These are phyloP conservation scores for Crioceris asparagi DNA, from an alignment of 2,888 invertebrate species.

Conservation along the genomic window DNA sequence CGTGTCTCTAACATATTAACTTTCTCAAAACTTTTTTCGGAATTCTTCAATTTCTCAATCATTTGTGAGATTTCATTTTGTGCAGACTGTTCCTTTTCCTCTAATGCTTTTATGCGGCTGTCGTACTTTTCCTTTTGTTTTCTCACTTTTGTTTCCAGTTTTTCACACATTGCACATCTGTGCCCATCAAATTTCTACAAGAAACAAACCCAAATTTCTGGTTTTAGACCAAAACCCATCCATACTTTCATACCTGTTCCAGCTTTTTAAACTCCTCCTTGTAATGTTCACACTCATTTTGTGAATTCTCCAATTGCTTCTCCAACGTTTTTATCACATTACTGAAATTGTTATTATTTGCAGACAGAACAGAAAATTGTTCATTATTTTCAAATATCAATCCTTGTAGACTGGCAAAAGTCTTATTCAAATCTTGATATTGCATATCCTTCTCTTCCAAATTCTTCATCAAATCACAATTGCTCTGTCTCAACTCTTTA, in stretches of 20 bases:
- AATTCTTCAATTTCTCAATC: constrained; percentile 13
- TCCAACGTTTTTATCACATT: constrained; percentile 18
- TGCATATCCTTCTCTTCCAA: constrained; percentile 16
- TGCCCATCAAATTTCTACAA: constrained; percentile 17
- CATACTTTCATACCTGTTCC: constrained; percentile 15
- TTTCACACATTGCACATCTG: constrained; percentile 16
- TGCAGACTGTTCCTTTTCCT: constrained; percentile 13
- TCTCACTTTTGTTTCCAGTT: constrained; percentile 13
- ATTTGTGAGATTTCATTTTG: constrained; percentile 15
- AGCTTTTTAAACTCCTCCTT: constrained; percentile 15
- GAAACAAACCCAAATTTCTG: constrained; percentile 7
- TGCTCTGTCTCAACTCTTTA: constrained; percentile 15
- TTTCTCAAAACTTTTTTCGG: background rate
- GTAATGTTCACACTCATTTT: constrained; percentile 13
- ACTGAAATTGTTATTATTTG: constrained; percentile 17
- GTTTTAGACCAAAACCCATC: background rate
- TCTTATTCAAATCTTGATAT: constrained; percentile 13
- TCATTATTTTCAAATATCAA: constrained; percentile 13
- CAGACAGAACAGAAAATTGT: constrained; percentile 13
- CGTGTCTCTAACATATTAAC: constrained; percentile 11
- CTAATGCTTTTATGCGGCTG: constrained; percentile 11
- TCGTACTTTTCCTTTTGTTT: constrained; percentile 18
- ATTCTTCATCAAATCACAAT: constrained; percentile 13
- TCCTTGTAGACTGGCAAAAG: constrained; percentile 14
- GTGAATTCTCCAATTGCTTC: constrained; percentile 14